phyloP scores from a whole-genome alignment of 2,797 vertebrate species.

The Rhyacichthys aspro region DNA sequence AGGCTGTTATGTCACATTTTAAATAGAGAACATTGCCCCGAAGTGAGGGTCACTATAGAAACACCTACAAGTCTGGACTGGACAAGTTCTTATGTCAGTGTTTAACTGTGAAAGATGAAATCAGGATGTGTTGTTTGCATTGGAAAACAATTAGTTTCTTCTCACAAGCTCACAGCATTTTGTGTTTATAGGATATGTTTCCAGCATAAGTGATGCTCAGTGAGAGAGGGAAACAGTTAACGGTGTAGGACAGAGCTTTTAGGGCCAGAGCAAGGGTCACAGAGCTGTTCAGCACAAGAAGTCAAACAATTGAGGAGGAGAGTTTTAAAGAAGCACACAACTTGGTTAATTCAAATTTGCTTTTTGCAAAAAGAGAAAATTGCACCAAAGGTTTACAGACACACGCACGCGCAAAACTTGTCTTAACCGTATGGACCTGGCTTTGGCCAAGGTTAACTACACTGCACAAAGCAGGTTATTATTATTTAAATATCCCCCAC shows the following conservation, averaged over 20 bases:
- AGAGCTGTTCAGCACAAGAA: too few relatives aligned
- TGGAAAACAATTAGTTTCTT: slow-evolving; percentile 49
- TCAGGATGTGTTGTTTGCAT: slow-evolving; percentile 63
- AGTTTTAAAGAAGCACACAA: too few relatives aligned
- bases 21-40: slow-evolving; percentile 42
- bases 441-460: too few relatives aligned
- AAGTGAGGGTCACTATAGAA: slow-evolving; percentile 54
- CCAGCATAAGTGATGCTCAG: slow-evolving; percentile 4
- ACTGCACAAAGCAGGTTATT: too few relatives aligned
- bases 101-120: slow-evolving; percentile 55
- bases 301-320: too few relatives aligned
- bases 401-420: too few relatives aligned
- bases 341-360: too few relatives aligned
- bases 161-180: slow-evolving; percentile 13
- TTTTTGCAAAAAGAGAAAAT: too few relatives aligned
- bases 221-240: background rate
- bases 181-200: slow-evolving; percentile 25
- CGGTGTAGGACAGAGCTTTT: background rate
- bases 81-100: slow-evolving; percentile 44
- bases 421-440: too few relatives aligned
- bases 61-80: slow-evolving; percentile 21
- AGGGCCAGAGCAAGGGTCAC: too few relatives aligned
- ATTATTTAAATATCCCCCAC: too few relatives aligned
- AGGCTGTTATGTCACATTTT: slow-evolving; percentile 46
- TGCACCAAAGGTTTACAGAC: too few relatives aligned